Base-by-base conservation (phyloP, 1,140 invertebrate species). In the Micrasema longulum region DNA sequence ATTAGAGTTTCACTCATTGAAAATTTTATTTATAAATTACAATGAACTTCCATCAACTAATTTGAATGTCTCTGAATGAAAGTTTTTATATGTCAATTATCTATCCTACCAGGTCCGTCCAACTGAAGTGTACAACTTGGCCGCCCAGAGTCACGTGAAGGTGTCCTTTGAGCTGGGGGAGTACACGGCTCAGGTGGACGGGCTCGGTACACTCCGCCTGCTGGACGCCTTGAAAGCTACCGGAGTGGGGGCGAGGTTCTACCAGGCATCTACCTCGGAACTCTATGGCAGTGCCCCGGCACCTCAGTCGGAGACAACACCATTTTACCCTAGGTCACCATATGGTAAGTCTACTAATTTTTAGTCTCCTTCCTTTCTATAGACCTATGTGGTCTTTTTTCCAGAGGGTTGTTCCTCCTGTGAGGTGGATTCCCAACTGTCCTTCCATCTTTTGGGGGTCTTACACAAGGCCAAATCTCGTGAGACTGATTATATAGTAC, bases 111-210 rank as follows among this genome's bases (percentile, higher is more conserved):
- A 85, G 80, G 89, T 95, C 3, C 89, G 92, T 78, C 98, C 98
- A 0, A 90, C 90, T 57, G 98, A 99, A 86, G 95, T 99, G 73
- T 99, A 99, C 80, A 99, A 99, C 88, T 87, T 99, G 57, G 98
- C 96, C n/a, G 98, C 98, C 1, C 98, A 99, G 83, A 99, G 97
- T 79, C 98, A 99, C 85, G 98, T 99, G 6, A 99, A 99, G 88
- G 97, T 99, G 73, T 89, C 86, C 0, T 99, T 99, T 82, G 97
- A 99, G 80, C 85, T 99, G 72, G 97, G 96, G 77, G 98, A 99
- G 85, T 99, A 99, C 78, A 99, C 98, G 2, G 97, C 97, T 0
- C 97, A 99, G 88, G 98, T 99, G 9, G 97, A 99, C 85, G 98
- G 93, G 4, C 89, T 99, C n/a, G 98, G 98, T 10, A 98, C 97